Evolutionary conservation across 2,797 vertebrate genomes (phyloP).

Genomic region (Tiaroga cobitis): DNA sequence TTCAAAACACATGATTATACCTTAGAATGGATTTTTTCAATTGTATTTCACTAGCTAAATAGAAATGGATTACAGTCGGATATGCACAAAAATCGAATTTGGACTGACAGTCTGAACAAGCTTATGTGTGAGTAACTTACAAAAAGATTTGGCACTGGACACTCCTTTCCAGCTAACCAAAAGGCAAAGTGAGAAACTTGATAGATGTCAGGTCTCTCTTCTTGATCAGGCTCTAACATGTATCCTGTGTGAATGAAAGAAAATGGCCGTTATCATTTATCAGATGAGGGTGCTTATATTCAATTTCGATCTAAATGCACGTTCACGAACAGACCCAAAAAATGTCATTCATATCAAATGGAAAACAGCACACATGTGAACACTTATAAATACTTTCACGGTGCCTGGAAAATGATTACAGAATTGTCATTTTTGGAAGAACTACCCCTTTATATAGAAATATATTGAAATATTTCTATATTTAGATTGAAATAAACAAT

Average conservation of each 20-base stretch:
- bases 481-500: too few relatives aligned
- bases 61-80: background rate
- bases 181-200: conserved; percentile 97
- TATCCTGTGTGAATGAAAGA: conserved; percentile 80
- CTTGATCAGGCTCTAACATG: conserved; percentile 96
- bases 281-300: background rate
- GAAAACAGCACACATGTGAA: background rate
- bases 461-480: too few relatives aligned
- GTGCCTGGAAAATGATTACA: background rate
- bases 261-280: background rate
- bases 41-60: background rate
- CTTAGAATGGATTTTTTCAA: background rate
- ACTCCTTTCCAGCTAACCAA: conserved; percentile 91
- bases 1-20: background rate
- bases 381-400: background rate
- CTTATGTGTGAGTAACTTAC: conserved; percentile 78
- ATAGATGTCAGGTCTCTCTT: conserved; percentile 95
- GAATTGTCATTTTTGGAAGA: background rate
- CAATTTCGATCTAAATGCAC: background rate
- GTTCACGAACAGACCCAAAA: background rate
- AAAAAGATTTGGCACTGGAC: conserved; percentile 92
- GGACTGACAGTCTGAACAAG: background rate
- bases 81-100: background rate
- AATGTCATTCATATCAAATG: background rate
- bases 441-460: background rate